Percentiles rank a stretch among this genome's conserved stretches.
Conservation (phyloP, 1,140 invertebrate species). For the Trachymyrmex cornetzi region DNA sequence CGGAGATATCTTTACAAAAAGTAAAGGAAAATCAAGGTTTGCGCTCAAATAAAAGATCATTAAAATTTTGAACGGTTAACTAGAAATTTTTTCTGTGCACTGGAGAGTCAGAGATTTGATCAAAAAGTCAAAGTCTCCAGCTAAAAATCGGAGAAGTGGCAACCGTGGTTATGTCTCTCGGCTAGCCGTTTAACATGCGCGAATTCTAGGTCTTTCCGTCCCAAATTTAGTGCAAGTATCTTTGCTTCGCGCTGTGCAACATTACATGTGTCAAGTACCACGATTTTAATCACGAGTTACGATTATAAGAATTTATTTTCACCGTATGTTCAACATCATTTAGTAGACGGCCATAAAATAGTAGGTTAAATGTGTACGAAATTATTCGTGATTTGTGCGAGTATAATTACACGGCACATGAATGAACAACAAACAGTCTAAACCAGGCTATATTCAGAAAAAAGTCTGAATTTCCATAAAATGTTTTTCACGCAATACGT, state of each 20-base stretch:
- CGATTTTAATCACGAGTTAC: slow-evolving; percentile 57
- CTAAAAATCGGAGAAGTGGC: too few species aligned
- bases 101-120: too few species aligned
- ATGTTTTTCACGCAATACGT: neutral
- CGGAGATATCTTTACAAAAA: too few species aligned
- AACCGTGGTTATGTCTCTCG: neutral
- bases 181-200: neutral
- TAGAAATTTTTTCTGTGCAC: too few species aligned
- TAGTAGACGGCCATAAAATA: slow-evolving; percentile 34
- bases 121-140: too few species aligned
- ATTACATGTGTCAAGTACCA: slow-evolving; percentile 30
- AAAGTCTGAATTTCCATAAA: slow-evolving; percentile 4
- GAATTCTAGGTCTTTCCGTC: neutral
- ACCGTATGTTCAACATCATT: neutral
- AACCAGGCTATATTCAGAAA: slow-evolving; percentile 12
- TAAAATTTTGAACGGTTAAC: too few species aligned
- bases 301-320: slow-evolving; percentile 58
- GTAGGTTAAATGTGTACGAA: neutral
- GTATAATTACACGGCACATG: slow-evolving; percentile 41
- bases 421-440: slow-evolving; percentile 41
- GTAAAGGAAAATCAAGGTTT: too few species aligned
- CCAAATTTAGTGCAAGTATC: slow-evolving; percentile 24
- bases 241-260: neutral
- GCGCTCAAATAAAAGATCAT: too few species aligned
- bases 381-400: slow-evolving; percentile 44